Evolutionary conservation across 1,140 invertebrate species (phyloP).

Genomic region (Leptestheria dahalacensis): DNA sequence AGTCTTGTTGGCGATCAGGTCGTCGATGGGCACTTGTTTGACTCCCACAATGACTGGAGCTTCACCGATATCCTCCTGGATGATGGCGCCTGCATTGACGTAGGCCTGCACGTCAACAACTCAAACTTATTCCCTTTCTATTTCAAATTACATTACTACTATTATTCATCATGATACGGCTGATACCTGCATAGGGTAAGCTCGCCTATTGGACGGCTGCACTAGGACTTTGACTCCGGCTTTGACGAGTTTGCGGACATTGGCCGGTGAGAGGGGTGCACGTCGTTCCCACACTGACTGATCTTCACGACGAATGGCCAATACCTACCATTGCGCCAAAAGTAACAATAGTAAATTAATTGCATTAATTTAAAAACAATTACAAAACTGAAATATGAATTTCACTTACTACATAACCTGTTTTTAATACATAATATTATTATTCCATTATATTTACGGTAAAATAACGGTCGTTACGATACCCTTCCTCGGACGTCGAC

Average conservation of each 20-base stretch:
- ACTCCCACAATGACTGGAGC: slow-evolving; percentile 93
- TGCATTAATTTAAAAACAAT: neutral
- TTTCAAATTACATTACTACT: no score
- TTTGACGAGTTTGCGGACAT: slow-evolving; percentile 73
- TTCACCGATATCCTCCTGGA: slow-evolving; percentile 93
- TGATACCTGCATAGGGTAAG: slow-evolving; percentile 94
- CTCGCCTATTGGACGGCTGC: slow-evolving; percentile 91
- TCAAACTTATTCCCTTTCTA: no score
- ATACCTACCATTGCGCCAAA: slow-evolving; percentile 46
- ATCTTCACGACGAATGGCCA: slow-evolving; percentile 78
- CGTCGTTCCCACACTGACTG: slow-evolving; percentile 96
- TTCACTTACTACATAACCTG: no score
- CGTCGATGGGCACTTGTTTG: slow-evolving; percentile 90
- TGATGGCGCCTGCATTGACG: slow-evolving; percentile 66
- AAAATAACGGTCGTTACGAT: no score
- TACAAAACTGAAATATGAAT: neutral
- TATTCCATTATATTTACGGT: no score
- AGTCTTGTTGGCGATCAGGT: slow-evolving; percentile 84
- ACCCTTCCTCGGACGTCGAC: no score
- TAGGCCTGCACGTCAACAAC: slow-evolving; percentile 49
- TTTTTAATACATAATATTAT: no score
- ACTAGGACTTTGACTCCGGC: slow-evolving; percentile 88
- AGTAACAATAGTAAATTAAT: neutral
- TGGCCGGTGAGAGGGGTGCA: slow-evolving; percentile 80
- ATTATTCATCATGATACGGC: no score